Evolutionary conservation across 1,140 invertebrate species (phyloP).

Genomic region (roundworm (Caenorhabditis elegans)): WBcel235 BX284602.5:12939001-12939500

Average conservation of each 20-base stretch:
- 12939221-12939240: background rate
- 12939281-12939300: background rate
- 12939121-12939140: no score
- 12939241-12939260: slow-evolving; percentile 14
- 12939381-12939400: slow-evolving; percentile 32
- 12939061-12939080: no score
- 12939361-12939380: background rate
- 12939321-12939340: background rate
- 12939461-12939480: background rate
- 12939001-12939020: no score
- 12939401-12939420: slow-evolving; percentile 24
- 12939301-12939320: background rate
- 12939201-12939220: background rate
- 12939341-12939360: background rate
- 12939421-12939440: background rate
- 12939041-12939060: no score
- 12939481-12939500: background rate
- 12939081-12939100: no score
- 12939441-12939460: slow-evolving; percentile 14
- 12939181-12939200: background rate
- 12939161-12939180: background rate
- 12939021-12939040: no score
- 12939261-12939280: background rate
- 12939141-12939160: background rate
- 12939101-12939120: no score